A percentile compares a stretch with the other conserved stretches of the same genome.
Conservation (phyloP, 1,140 invertebrate species). For the Dreissena rostriformis region DNA sequence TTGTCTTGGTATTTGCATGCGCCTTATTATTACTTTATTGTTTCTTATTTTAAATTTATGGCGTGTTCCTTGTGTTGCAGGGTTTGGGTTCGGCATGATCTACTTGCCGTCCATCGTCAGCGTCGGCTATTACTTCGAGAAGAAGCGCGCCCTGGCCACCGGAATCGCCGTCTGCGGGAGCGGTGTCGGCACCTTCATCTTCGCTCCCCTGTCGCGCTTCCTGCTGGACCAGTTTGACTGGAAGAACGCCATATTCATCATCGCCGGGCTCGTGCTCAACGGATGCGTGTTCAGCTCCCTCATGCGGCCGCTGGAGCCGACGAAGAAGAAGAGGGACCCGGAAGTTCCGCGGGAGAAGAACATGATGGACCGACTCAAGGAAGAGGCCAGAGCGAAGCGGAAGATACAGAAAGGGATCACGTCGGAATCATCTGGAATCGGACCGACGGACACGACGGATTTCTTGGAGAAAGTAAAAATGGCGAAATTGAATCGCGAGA, state of each 20-base stretch:
- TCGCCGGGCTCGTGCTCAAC: conserved; percentile 95
- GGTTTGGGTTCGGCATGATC: conserved; percentile 95
- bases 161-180: conserved; percentile 97
- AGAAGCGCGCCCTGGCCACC: conserved; percentile 93
- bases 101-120: conserved; percentile 97
- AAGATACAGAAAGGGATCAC: conserved; percentile 10
- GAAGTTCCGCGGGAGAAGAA: conserved; percentile 68
- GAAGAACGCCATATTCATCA: conserved; percentile 94
- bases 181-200: conserved; percentile 92
- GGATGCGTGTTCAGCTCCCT: conserved; percentile 94
- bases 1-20: not conserved
- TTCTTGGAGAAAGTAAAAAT: conserved; percentile 85
- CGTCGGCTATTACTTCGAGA: conserved; percentile 97
- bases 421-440: conserved; percentile 51
- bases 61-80: conserved; percentile 81
- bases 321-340: conserved; percentile 85
- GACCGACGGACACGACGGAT: conserved; percentile 60
- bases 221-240: conserved; percentile 85
- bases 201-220: conserved; percentile 85
- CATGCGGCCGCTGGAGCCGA: conserved; percentile 94
- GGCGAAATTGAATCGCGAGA: conserved; percentile 81
- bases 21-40: not conserved
- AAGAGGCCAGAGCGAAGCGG: conserved; percentile 67
- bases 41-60: not conserved
- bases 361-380: conserved; percentile 73